Evolutionary conservation across 1,140 invertebrate genomes (phyloP).

Genomic region (Triops longicaudatus): DNA sequence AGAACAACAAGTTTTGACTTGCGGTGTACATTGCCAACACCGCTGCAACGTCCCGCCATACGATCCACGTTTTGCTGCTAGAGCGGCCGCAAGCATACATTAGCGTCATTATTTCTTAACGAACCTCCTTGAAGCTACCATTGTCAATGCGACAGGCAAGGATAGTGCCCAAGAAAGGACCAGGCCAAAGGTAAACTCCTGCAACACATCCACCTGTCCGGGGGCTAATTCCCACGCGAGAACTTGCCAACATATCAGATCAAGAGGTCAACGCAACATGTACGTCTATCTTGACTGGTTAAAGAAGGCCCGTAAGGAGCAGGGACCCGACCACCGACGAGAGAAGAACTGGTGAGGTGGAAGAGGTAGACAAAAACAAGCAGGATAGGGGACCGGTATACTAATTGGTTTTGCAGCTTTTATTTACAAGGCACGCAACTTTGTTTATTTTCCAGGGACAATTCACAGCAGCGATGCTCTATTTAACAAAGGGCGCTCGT

Average conservation of each 20-base stretch:
- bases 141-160: neutral
- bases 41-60: neutral
- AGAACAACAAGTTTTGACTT: neutral
- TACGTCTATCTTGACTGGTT: neutral
- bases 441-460: too few relatives aligned
- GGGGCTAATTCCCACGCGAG: constrained; percentile 8
- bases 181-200: constrained; percentile 14
- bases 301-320: neutral
- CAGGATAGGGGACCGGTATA: too few relatives aligned
- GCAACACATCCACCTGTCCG: neutral
- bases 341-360: neutral
- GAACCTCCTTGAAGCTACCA: neutral
- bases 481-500: too few relatives aligned
- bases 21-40: neutral
- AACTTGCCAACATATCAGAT: constrained; percentile 5
- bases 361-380: neutral
- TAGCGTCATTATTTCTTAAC: constrained; percentile 4
- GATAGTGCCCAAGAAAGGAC: neutral
- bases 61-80: neutral
- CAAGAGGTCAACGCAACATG: constrained; percentile 6
- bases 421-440: too few relatives aligned
- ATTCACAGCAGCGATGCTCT: too few relatives aligned
- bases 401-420: too few relatives aligned
- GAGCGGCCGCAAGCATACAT: neutral
- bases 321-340: neutral